phyloP scores from a whole-genome alignment of 1,140 invertebrate species.

The Saccostrea cuccullata region DNA sequence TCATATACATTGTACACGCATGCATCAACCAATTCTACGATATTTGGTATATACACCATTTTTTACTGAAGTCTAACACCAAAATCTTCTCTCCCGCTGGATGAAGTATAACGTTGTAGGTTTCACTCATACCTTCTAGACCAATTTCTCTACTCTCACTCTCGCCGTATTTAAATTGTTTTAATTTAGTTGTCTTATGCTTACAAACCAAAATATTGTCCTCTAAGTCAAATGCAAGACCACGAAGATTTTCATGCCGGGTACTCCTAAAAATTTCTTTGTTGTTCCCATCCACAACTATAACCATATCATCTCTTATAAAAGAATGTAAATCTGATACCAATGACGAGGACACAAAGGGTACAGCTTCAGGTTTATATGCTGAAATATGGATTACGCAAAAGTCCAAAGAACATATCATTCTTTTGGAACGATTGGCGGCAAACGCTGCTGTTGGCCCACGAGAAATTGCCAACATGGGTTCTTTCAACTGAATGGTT shows the following conservation, averaged over 20 bases:
- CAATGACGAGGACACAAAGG: neutral
- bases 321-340: neutral
- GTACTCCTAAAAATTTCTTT: neutral
- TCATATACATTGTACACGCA: too few species aligned
- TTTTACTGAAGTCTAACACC: too few species aligned
- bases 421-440: neutral
- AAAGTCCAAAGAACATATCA: neutral
- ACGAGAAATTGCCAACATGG: neutral
- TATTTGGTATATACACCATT: too few species aligned
- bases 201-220: neutral
- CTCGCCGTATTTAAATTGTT: neutral
- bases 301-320: neutral
- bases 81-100: neutral
- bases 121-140: neutral
- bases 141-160: neutral
- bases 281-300: neutral
- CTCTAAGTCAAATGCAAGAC: neutral
- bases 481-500: neutral
- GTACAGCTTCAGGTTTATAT: accelerated
- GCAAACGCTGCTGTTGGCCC: neutral
- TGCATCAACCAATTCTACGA: too few species aligned
- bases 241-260: neutral
- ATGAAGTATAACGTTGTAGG: neutral
- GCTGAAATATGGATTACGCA: neutral
- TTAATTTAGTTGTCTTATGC: neutral